Conservation (phyloP, 2,113 vertebrate species). For the Phyllopteryx taeniolatus region DNA sequence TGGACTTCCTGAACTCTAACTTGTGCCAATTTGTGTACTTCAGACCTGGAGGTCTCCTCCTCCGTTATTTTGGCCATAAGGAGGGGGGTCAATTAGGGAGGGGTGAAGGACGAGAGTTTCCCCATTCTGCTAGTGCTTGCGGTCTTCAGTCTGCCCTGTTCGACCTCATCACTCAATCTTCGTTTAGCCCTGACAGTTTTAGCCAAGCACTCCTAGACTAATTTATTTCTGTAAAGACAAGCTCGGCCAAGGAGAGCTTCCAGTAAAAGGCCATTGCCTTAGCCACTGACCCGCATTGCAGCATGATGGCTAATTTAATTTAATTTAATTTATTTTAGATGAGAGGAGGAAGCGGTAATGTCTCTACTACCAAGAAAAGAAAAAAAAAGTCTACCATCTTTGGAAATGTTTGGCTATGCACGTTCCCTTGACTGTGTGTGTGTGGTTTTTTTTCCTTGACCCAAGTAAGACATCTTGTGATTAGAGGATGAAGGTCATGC, state of each 20-base stretch:
- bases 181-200: constrained; percentile 73
- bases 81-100: constrained; percentile 21
- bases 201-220: constrained; percentile 64
- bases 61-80: constrained; percentile 36
- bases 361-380: constrained; percentile 45
- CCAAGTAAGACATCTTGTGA: constrained; percentile 25
- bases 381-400: constrained; percentile 42
- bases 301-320: constrained; percentile 71
- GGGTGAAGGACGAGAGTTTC: constrained; percentile 55
- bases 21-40: constrained; percentile 72
- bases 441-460: constrained; percentile 1
- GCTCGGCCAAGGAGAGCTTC: constrained; percentile 64
- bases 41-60: constrained; percentile 55
- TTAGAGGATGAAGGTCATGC: constrained; percentile 28
- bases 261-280: constrained; percentile 63
- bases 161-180: constrained; percentile 75
- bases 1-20: constrained; percentile 75
- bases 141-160: constrained; percentile 63
- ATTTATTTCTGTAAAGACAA: constrained; percentile 67
- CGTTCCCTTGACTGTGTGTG: constrained; percentile 26
- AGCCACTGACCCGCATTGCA: constrained; percentile 53
- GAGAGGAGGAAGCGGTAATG: constrained; percentile 59
- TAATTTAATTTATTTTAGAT: constrained; percentile 67
- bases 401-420: constrained; percentile 37
- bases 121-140: constrained; percentile 46